Evolutionary conservation across 2,888 invertebrate genomes (phyloP).

Genomic region (Myopa testacea): DNA sequence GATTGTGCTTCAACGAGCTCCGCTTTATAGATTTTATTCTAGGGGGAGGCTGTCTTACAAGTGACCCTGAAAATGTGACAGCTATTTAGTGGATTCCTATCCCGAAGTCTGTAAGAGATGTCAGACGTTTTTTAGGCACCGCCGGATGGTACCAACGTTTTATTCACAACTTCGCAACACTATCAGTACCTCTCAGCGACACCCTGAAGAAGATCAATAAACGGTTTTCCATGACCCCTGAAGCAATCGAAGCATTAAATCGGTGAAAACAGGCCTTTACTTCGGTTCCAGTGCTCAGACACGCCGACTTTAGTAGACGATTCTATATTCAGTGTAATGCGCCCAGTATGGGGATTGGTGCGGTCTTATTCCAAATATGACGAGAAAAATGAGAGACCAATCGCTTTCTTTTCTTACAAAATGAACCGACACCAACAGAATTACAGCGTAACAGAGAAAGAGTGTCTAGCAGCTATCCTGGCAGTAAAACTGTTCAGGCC

Average conservation of each 20-base stretch:
- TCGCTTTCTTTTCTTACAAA: slow-evolving; percentile 3
- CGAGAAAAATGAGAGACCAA: not conserved
- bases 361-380: not conserved
- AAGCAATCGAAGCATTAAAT: not conserved
- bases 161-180: too few relatives aligned
- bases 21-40: too few relatives aligned
- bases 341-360: not conserved
- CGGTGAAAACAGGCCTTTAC: slow-evolving; percentile 5
- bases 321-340: slow-evolving; percentile 14
- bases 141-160: too few relatives aligned
- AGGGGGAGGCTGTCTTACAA: too few relatives aligned
- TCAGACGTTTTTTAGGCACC: too few relatives aligned
- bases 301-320: not conserved
- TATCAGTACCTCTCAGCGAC: slow-evolving; percentile 37
- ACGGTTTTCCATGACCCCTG: not conserved
- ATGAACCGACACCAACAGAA: too few relatives aligned
- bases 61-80: too few relatives aligned
- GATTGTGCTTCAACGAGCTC: slow-evolving; percentile 32
- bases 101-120: too few relatives aligned
- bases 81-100: too few relatives aligned
- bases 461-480: too few relatives aligned
- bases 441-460: too few relatives aligned
- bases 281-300: not conserved
- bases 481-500: slow-evolving; percentile 34
- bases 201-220: not conserved